A percentile compares a stretch with the other conserved stretches of the same genome.
These are phyloP conservation scores for Ditula angustiorana DNA, from an alignment of 2,888 invertebrate genomes.

Conservation along the genomic window DNA sequence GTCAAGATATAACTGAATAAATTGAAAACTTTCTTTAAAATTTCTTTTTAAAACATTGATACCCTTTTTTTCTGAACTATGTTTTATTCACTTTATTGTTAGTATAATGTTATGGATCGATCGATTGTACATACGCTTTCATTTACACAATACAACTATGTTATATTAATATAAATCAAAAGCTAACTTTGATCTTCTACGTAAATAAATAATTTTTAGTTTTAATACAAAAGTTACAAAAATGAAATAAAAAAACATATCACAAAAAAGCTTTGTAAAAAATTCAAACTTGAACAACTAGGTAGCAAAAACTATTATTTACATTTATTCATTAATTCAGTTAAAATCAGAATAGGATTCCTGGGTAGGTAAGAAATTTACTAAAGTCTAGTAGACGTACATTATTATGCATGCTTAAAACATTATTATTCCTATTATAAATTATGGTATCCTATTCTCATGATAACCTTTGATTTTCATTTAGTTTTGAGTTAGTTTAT, in stretches of 20 bases:
- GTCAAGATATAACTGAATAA: too few relatives aligned
- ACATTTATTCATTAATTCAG: conserved; percentile 39
- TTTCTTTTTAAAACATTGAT: not conserved
- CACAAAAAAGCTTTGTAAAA: conserved; percentile 40
- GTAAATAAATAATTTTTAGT: conserved; percentile 53
- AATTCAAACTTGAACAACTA: conserved; percentile 40
- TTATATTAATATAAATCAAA: conserved; percentile 51
- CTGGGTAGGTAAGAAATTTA: conserved; percentile 23
- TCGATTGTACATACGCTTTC: conserved; percentile 48
- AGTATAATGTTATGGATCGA: conserved; percentile 50
- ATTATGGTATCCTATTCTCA: conserved; percentile 53
- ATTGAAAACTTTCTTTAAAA: too few relatives aligned
- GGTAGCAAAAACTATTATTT: conserved; percentile 41
- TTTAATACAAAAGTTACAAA: conserved; percentile 40
- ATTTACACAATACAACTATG: conserved; percentile 59
- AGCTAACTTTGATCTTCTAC: conserved; percentile 20
- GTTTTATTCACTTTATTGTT: conserved; percentile 48
- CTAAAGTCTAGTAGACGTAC: conserved; percentile 17
- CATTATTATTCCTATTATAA: conserved; percentile 39
- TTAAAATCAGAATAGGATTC: conserved; percentile 55
- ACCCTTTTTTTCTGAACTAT: conserved; percentile 14
- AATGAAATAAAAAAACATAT: conserved; percentile 37
- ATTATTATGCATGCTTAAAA: conserved; percentile 14
- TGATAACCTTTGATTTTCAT: conserved; percentile 49
- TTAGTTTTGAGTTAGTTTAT: conserved; percentile 42